These are phyloP conservation scores for Crypturellus undulatus DNA, from an alignment of 2,113 vertebrate genomes.

Conservation along the genomic window DNA sequence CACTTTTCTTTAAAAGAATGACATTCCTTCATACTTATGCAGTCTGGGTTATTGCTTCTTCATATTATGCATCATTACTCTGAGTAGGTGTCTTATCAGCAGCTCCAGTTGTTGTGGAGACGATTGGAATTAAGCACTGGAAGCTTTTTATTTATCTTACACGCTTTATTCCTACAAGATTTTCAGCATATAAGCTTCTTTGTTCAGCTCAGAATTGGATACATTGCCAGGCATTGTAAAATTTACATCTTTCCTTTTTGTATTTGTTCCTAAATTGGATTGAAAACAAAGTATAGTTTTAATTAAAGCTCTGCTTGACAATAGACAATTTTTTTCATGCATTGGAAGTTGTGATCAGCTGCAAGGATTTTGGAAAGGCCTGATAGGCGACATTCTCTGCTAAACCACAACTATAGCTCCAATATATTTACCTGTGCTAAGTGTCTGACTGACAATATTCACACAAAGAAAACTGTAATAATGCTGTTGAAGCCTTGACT, in stretches of 20 bases:
- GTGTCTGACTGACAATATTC: slow-evolving; percentile 46
- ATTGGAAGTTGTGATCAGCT: slow-evolving; percentile 57
- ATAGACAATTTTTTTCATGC: slow-evolving; percentile 32
- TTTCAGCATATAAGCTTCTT: slow-evolving; percentile 82
- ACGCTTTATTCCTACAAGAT: slow-evolving; percentile 80
- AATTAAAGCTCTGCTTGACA: slow-evolving; percentile 75
- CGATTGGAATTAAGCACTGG: slow-evolving; percentile 81
- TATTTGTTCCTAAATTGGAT: slow-evolving; percentile 81
- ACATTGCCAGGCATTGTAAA: slow-evolving; percentile 77
- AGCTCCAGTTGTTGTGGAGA: slow-evolving; percentile 80
- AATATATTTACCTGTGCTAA: slow-evolving; percentile 47
- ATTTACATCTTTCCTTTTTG: slow-evolving; percentile 75
- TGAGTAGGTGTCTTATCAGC: slow-evolving; percentile 83
- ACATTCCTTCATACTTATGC: slow-evolving; percentile 66
- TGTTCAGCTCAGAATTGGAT: slow-evolving; percentile 77
- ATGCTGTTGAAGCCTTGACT: slow-evolving; percentile 46
- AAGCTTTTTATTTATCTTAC: slow-evolving; percentile 83
- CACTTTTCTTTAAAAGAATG: slow-evolving; percentile 74
- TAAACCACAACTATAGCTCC: slow-evolving; percentile 38
- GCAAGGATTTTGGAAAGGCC: slow-evolving; percentile 51
- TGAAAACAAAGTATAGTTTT: slow-evolving; percentile 79
- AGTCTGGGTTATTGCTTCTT: slow-evolving; percentile 75
- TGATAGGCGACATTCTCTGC: slow-evolving; percentile 39
- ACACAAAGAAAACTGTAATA: slow-evolving; percentile 52
- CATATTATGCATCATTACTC: slow-evolving; percentile 82